Conservation (phyloP, 1,140 invertebrate genomes). For the Pseudomyrmex pallidus region DNA sequence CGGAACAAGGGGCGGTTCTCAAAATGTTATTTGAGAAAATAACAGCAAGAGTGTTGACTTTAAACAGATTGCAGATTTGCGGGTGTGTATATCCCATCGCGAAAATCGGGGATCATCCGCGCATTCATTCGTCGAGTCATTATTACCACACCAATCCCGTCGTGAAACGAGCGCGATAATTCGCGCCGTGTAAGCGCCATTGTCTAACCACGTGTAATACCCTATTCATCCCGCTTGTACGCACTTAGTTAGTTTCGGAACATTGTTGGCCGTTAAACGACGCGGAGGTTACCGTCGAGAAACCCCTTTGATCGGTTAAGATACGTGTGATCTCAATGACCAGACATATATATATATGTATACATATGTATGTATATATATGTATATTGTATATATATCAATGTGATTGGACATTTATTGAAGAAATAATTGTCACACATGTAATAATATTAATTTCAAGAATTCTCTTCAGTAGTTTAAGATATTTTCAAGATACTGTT, state of each 20-base stretch:
- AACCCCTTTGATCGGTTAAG: slow-evolving; percentile 28
- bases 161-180: slow-evolving; percentile 25
- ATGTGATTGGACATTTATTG: too few relatives aligned
- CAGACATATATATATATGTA: too few relatives aligned
- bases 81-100: not conserved
- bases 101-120: slow-evolving; percentile 35
- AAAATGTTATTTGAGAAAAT: slow-evolving; percentile 30
- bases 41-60: slow-evolving; percentile 17
- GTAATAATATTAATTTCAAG: too few relatives aligned
- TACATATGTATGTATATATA: too few relatives aligned
- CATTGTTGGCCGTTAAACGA: not conserved
- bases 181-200: slow-evolving; percentile 20
- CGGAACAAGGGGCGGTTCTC: not conserved
- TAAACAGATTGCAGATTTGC: slow-evolving; percentile 11
- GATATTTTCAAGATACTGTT: too few relatives aligned
- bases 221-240: not conserved
- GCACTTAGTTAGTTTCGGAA: not conserved
- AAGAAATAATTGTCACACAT: too few relatives aligned
- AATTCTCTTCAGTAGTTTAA: too few relatives aligned
- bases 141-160: not conserved
- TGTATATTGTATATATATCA: too few relatives aligned
- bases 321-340: too few relatives aligned
- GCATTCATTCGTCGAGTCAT: not conserved
- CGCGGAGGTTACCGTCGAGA: slow-evolving; percentile 1
- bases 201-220: slow-evolving; percentile 21